These are phyloP conservation scores for Orycteropus afer DNA, from an alignment of 2,113 vertebrate genomes.

Conservation along the genomic window DNA sequence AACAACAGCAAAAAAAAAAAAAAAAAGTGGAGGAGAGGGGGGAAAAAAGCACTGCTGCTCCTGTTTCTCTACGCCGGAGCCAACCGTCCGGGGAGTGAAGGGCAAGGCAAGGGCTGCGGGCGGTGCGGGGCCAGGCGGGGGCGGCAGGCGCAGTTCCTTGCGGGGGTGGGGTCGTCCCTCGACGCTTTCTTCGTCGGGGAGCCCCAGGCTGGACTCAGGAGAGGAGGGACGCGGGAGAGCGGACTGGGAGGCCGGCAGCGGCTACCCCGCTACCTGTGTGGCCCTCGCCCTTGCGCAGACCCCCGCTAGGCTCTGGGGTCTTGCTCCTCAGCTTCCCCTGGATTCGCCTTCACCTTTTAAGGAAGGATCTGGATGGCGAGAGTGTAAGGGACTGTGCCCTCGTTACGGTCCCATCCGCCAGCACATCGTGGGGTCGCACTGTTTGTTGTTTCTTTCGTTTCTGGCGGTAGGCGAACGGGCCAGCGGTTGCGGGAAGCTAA, in stretches of 20 bases:
- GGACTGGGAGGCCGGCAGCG: conserved; percentile 67
- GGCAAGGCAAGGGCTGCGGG: conserved; percentile 54
- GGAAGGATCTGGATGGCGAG: neutral
- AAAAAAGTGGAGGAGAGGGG: conserved; percentile 72
- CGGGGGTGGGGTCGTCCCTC: conserved; percentile 73
- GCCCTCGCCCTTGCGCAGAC: conserved; percentile 85
- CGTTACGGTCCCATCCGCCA: neutral
- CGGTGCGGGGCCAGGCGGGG: conserved; percentile 57
- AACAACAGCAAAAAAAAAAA: conserved; percentile 80
- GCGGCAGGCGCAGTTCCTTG: conserved; percentile 68
- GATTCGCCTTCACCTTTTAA: conserved; percentile 32
- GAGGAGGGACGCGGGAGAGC: conserved; percentile 85
- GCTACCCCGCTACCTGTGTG: conserved; percentile 97
- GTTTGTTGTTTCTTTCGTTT: conserved; percentile 42
- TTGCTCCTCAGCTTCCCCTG: neutral
- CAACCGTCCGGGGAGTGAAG: conserved; percentile 44
- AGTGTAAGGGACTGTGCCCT: neutral
- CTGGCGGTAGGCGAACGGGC: conserved; percentile 18
- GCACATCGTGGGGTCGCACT: conserved; percentile 28
- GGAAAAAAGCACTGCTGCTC: conserved; percentile 77
- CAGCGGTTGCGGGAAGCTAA: conserved; percentile 65
- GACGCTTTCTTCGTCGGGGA: conserved; percentile 46
- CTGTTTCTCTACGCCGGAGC: conserved; percentile 82
- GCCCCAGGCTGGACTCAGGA: conserved; percentile 68
- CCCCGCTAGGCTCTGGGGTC: conserved; percentile 64